Base-by-base conservation (phyloP, 2,113 vertebrate genomes). In the Gracilinanus agilis region DNA sequence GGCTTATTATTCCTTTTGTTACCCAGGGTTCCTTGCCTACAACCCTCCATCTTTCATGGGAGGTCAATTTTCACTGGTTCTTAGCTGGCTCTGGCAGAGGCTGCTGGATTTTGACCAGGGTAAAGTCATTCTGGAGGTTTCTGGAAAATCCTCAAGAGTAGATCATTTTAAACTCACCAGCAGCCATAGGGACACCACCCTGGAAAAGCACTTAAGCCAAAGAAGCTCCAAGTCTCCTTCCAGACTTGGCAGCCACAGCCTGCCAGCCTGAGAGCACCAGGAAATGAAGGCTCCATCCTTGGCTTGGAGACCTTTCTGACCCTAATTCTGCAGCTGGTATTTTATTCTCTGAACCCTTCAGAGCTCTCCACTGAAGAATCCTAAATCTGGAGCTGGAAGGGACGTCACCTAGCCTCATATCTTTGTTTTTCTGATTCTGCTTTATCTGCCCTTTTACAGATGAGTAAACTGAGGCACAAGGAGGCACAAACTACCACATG, bases 131-230 rank as follows among this genome's bases (percentile, higher is more conserved):
- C 98, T 91, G 96, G 54, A 29, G n/a, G 67, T 91, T 96, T 98
- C 95, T 95, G 97, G 96, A 98, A 98, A 97, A 92, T 95, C 27
- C 0, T 92, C 93, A 97, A 88, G 90, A 95, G 92, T 55, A 91
- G 96, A 96, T 96, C 0, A 0, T 97, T 98, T 98, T 97, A 98
- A 96, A 89, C 94, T 95, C 98, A 93, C 92, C 97, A 90, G 96
- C 95, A 97, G 90, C 95, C 95, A 95, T 97, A 88, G 93, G 95
- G 97, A 98, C 94, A 94, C 67, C 53, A 96, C 93, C 75, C 97
- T 99, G 98, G 94, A 98, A 98, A 98, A 98, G 93, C 96, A 98
- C 95, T 99, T 98, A 98, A 95, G 96, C 92, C 55, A 95, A 97
- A 90, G 97, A 96, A 98, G 97, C 61, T 12, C 96, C 92, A 98